phyloP scores from a whole-genome alignment of 1,140 invertebrate genomes.

The Pachyrhynchus sulphureomaculatus region DNA sequence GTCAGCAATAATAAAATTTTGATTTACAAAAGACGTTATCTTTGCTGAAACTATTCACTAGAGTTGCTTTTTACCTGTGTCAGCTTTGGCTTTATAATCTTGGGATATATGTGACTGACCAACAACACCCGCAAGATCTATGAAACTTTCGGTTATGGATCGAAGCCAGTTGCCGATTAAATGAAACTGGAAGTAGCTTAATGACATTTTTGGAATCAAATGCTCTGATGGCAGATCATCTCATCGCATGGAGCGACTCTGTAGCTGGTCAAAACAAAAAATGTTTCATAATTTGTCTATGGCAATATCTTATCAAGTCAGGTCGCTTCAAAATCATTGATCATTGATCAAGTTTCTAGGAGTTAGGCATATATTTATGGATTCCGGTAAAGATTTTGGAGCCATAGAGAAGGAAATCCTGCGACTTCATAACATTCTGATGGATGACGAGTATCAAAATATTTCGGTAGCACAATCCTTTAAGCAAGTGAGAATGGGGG shows the following conservation, averaged over 20 bases:
- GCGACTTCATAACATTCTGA: too few species aligned
- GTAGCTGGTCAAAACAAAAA: conserved; percentile 23
- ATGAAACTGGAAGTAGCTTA: not conserved
- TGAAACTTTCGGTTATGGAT: not conserved
- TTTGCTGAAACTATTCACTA: conserved; percentile 9
- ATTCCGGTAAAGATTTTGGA: conserved; percentile 35
- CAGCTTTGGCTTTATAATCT: too few species aligned
- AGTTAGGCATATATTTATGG: conserved; percentile 29
- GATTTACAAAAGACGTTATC: conserved; percentile 8
- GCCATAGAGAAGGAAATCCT: conserved; percentile 29
- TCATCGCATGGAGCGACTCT: conserved; percentile 17
- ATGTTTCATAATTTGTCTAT: conserved; percentile 29
- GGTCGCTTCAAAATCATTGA: conserved; percentile 25
- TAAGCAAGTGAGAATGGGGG: too few species aligned
- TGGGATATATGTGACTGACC: not conserved
- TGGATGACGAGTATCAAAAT: too few species aligned
- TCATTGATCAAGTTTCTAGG: conserved; percentile 35
- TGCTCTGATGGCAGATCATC: not conserved
- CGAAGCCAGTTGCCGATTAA: not conserved
- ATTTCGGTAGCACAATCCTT: too few species aligned
- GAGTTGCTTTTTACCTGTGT: conserved; percentile 3
- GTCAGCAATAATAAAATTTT: not conserved
- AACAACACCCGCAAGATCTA: not conserved
- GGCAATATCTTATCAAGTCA: too few species aligned
- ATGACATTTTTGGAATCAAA: conserved; percentile 6